Conservation (phyloP, 1,140 invertebrate species). For the Panagrolaimus sp. region DNA sequence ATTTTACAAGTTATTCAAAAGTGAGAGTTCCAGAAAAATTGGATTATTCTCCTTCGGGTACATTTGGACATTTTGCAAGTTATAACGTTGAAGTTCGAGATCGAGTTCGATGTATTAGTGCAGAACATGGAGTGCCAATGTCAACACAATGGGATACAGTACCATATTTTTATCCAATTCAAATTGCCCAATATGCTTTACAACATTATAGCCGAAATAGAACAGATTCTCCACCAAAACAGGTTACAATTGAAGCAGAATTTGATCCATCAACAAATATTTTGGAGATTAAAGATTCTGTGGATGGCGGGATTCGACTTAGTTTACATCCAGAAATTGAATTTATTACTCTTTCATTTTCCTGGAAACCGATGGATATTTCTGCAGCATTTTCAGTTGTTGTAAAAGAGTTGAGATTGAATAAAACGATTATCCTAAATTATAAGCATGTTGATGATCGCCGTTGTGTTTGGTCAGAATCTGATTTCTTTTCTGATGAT, state of each 20-base stretch:
- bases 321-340: slow-evolving; percentile 23
- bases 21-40: slow-evolving; percentile 35
- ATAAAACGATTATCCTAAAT: slow-evolving; percentile 29
- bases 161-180: slow-evolving; percentile 89
- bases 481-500: slow-evolving; percentile 69
- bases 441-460: slow-evolving; percentile 30
- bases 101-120: slow-evolving; percentile 85
- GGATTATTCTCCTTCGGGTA: slow-evolving; percentile 62
- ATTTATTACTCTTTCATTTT: slow-evolving; percentile 30
- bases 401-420: slow-evolving; percentile 16
- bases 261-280: neutral
- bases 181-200: slow-evolving; percentile 93
- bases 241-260: neutral
- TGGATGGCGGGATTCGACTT: neutral
- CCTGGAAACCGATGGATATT: slow-evolving; percentile 28
- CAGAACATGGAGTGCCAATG: slow-evolving; percentile 73
- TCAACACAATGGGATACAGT: slow-evolving; percentile 82
- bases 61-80: slow-evolving; percentile 91
- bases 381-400: slow-evolving; percentile 38
- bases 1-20: slow-evolving; percentile 45
- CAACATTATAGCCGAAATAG: slow-evolving; percentile 76
- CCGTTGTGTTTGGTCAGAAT: slow-evolving; percentile 39
- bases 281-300: neutral
- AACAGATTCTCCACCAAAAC: slow-evolving; percentile 3
- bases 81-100: slow-evolving; percentile 93